Evolutionary conservation across 2,888 invertebrate species (phyloP).

Genomic region (Bugula neritina): DNA sequence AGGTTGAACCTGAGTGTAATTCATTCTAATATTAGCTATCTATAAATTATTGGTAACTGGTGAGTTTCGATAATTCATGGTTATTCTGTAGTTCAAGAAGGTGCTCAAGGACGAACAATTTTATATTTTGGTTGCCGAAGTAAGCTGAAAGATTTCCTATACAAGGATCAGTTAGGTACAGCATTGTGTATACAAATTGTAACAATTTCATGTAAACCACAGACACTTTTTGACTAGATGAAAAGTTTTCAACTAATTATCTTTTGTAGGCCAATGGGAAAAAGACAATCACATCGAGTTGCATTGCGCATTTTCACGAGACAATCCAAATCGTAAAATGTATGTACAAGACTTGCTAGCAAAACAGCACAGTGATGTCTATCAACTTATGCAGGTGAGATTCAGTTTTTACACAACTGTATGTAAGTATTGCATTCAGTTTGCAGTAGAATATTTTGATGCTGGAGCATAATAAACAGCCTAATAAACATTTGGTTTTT

Average conservation of each 20-base stretch:
- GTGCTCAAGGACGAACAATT: slow-evolving; percentile 41
- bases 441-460: too few species aligned
- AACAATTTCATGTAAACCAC: background rate
- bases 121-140: slow-evolving; percentile 87
- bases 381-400: slow-evolving; percentile 52
- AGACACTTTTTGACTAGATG: background rate
- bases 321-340: slow-evolving; percentile 57
- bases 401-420: too few species aligned
- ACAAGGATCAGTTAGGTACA: slow-evolving; percentile 35
- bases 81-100: too few species aligned
- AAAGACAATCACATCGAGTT: slow-evolving; percentile 46
- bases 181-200: background rate
- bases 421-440: too few species aligned
- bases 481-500: too few species aligned
- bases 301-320: slow-evolving; percentile 80
- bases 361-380: slow-evolving; percentile 60
- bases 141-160: slow-evolving; percentile 64
- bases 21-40: too few species aligned
- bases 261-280: slow-evolving; percentile 33
- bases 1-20: too few species aligned
- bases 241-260: too few species aligned
- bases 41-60: too few species aligned
- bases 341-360: slow-evolving; percentile 69
- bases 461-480: too few species aligned
- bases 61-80: too few species aligned